Conservation (phyloP, 2,888 invertebrate genomes). For the Empis livida region DNA sequence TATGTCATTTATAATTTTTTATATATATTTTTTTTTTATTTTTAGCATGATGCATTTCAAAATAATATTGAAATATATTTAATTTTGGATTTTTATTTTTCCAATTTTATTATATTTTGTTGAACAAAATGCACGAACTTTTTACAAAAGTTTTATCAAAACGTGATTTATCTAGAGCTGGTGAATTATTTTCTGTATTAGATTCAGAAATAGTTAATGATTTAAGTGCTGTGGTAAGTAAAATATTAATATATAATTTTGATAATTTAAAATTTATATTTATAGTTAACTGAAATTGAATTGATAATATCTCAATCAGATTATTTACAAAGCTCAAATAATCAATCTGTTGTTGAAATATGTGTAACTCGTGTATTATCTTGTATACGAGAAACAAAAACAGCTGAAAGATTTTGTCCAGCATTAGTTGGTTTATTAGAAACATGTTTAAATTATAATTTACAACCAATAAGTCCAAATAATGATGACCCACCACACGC, state of each 20-base stretch:
- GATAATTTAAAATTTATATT: constrained; percentile 1
- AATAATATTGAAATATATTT: too few species aligned
- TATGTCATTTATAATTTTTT: too few species aligned
- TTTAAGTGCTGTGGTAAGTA: constrained; percentile 67
- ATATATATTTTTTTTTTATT: too few species aligned
- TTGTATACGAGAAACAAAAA: constrained; percentile 75
- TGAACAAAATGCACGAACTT: constrained; percentile 71
- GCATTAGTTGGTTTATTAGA: constrained; percentile 73
- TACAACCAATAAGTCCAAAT: constrained; percentile 54
- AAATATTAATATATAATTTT: not conserved
- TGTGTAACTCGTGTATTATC: constrained; percentile 84
- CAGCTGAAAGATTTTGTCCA: constrained; percentile 73
- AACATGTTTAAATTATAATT: constrained; percentile 77
- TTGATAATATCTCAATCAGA: constrained; percentile 71
- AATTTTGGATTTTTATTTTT: too few species aligned
- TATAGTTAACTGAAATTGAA: constrained; percentile 56
- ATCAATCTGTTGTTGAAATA: constrained; percentile 91
- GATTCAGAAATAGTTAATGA: constrained; percentile 78
- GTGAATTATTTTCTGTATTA: constrained; percentile 78
- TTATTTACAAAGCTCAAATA: constrained; percentile 76
- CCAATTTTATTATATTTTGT: not conserved
- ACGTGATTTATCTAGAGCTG: constrained; percentile 80
- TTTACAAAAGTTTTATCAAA: constrained; percentile 81
- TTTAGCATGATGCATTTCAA: too few species aligned
- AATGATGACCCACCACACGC: constrained; percentile 88